Evolutionary conservation across 2,888 invertebrate species (phyloP).

Genomic region (Nipponacmea schrenckii): DNA sequence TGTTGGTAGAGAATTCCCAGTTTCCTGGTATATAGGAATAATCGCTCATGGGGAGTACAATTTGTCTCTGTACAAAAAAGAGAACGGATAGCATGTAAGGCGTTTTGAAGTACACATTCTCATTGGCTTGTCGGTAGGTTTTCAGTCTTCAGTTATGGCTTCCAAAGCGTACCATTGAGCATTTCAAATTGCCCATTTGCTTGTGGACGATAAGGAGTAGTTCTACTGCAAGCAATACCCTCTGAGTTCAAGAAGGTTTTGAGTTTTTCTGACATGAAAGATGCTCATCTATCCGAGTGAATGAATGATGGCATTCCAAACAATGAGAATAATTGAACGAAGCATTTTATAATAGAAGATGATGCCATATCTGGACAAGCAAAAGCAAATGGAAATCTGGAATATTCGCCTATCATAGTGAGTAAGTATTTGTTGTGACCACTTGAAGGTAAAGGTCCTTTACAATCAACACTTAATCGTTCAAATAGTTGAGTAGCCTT

Average conservation of each 20-base stretch:
- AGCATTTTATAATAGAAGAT: no score
- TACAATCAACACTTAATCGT: no score
- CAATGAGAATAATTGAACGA: conserved; percentile 34
- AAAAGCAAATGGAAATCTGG: conserved; percentile 39
- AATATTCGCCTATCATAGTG: conserved; percentile 39
- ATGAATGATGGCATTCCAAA: conserved; percentile 17
- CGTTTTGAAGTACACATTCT: conserved; percentile 26
- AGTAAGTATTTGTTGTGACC: conserved; percentile 33
- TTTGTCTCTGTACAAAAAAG: conserved; percentile 27
- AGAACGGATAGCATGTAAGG: conserved; percentile 24
- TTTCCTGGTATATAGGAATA: conserved; percentile 13
- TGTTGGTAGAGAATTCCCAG: no score
- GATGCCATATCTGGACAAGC: no score
- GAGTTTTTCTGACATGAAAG: conserved; percentile 37
- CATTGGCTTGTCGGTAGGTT: no score
- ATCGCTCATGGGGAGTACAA: conserved; percentile 23
- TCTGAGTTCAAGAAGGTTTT: conserved; percentile 18
- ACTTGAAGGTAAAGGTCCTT: conserved; percentile 32
- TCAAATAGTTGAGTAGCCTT: no score
- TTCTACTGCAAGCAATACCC: conserved; percentile 31
- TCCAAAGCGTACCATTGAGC: conserved; percentile 37
- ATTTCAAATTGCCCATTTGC: conserved; percentile 32
- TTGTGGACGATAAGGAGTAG: conserved; percentile 20
- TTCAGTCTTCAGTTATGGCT: conserved; percentile 21
- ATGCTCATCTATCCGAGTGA: conserved; percentile 34